Conservation (phyloP, 2,888 invertebrate species). For the Caenorhabditis zanzibari region DNA sequence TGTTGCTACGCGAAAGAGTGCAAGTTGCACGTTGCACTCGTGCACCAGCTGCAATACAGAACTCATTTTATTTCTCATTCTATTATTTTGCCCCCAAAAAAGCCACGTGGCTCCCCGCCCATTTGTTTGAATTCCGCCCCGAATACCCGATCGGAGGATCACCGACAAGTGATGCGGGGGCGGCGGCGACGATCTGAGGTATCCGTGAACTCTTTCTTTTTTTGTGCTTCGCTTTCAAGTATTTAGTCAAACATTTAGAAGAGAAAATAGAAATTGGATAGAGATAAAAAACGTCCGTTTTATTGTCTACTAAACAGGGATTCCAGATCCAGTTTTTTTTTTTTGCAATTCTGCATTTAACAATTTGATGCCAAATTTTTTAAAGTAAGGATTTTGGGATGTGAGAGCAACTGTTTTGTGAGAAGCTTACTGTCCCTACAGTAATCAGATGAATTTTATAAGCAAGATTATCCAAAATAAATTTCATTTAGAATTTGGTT, state of each 20-base stretch:
- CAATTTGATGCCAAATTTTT: too few species aligned
- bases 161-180: conserved; percentile 44
- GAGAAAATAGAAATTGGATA: conserved; percentile 20
- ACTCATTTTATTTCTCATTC: conserved; percentile 34
- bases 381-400: too few species aligned
- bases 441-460: too few species aligned
- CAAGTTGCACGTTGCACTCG: conserved; percentile 83
- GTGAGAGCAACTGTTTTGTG: too few species aligned
- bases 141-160: conserved; percentile 29
- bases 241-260: conserved; percentile 44
- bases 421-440: too few species aligned
- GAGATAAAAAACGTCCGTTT: neutral
- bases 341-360: too few species aligned
- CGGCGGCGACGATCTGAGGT: conserved; percentile 45
- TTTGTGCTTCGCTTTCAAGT: conserved; percentile 51
- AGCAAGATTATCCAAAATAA: too few species aligned
- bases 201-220: conserved; percentile 25
- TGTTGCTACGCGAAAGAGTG: conserved; percentile 81
- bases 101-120: conserved; percentile 45
- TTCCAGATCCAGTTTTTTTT: neutral
- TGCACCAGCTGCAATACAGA: conserved; percentile 81
- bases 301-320: neutral
- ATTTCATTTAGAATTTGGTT: too few species aligned
- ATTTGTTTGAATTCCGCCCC: conserved; percentile 44
- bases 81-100: conserved; percentile 20